Conservation (phyloP, 2,113 vertebrate genomes). For the Mugil cephalus region DNA sequence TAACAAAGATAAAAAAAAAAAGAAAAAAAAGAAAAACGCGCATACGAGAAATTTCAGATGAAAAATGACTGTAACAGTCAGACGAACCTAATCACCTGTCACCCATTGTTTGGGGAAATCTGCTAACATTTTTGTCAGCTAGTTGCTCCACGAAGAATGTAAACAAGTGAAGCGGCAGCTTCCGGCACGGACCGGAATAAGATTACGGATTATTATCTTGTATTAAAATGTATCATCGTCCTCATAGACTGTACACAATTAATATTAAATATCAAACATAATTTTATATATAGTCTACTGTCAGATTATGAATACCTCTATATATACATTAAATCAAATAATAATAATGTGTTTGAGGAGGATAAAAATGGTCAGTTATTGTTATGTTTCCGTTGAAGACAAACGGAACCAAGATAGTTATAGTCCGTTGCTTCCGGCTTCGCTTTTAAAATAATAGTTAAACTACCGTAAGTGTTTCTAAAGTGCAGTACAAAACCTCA, state of each 20-base stretch:
- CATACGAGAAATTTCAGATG: no score
- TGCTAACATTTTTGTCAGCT: not conserved
- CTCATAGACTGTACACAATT: no score
- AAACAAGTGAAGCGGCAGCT: constrained; percentile 66
- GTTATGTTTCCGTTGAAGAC: no score
- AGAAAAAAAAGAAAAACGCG: not conserved
- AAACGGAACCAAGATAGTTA: not conserved
- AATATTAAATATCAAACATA: no score
- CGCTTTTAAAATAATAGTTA: not conserved
- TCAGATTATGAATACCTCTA: no score
- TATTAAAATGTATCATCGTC: no score
- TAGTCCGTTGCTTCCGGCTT: not conserved
- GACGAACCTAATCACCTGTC: constrained; percentile 17
- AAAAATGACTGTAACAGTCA: no score
- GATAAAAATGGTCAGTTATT: no score
- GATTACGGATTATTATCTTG: not conserved
- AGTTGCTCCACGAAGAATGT: constrained; percentile 39
- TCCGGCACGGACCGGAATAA: constrained; percentile 66
- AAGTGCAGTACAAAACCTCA: not conserved
- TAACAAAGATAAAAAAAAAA: not conserved
- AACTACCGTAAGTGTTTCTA: not conserved
- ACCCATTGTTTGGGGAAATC: constrained; percentile 2
- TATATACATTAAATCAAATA: not conserved
- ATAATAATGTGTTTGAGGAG: not conserved
- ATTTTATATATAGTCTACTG: no score